Conservation (phyloP, 53 echinoderm and acorn worm genomes). For the Mesocentrotus franciscanus region DNA sequence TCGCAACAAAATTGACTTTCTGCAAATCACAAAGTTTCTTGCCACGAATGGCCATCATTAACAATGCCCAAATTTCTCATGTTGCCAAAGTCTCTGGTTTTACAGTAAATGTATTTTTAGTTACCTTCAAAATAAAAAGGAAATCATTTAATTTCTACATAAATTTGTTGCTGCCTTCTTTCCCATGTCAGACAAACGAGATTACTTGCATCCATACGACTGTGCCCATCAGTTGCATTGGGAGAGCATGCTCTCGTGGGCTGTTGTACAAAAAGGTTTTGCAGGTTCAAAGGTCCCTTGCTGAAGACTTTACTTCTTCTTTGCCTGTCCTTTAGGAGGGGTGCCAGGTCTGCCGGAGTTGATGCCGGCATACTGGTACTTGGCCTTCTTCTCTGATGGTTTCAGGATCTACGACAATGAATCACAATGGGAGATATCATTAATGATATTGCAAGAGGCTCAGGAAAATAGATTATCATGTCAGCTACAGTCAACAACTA, state of each 20-base stretch:
- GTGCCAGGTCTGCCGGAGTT: constrained; percentile 97
- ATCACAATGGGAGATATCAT: not conserved
- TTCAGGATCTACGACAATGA: constrained; percentile 80
- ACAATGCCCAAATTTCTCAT: not conserved
- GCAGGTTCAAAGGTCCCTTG: not conserved
- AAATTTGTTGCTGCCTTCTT: not conserved
- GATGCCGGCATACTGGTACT: constrained; percentile 97
- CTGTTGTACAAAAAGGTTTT: not conserved
- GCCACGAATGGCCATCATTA: not conserved
- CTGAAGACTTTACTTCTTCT: constrained; percentile 46
- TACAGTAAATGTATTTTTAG: not conserved
- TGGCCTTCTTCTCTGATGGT: constrained; percentile 99
- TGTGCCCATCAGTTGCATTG: not conserved
- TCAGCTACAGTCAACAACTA: no score
- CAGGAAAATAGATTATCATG: not conserved
- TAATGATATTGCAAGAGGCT: not conserved
- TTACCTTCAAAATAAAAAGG: not conserved
- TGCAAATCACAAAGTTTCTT: not conserved
- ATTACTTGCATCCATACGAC: constrained; percentile 11
- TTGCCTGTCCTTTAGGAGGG: constrained; percentile 72
- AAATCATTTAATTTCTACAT: not conserved
- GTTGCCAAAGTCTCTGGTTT: not conserved
- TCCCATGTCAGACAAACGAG: not conserved
- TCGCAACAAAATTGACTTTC: not conserved
- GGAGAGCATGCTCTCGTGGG: not conserved